Percentiles rank a stretch among this genome's conserved stretches.
Evolutionary conservation across 2,888 invertebrate species (phyloP).

Genomic region (Gymnocheta viridis): DNA sequence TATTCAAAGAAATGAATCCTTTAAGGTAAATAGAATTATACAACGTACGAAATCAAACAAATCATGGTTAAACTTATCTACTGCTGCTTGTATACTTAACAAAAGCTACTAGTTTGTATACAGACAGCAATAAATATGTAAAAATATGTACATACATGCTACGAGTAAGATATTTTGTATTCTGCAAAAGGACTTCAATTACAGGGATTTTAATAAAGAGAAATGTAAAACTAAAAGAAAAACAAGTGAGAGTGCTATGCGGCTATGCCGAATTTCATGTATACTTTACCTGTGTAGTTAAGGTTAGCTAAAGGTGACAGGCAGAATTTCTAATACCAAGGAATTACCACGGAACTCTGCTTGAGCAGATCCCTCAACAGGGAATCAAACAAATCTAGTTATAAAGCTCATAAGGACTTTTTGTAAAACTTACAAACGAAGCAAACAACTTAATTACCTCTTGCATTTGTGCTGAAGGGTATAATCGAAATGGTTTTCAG

Average conservation of each 20-base stretch:
- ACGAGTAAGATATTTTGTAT: background rate
- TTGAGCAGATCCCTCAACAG: too few relatives aligned
- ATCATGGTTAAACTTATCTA: background rate
- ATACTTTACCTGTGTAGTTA: too few relatives aligned
- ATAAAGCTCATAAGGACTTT: too few relatives aligned
- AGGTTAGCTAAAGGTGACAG: too few relatives aligned
- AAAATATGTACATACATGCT: background rate
- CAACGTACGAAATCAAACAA: background rate
- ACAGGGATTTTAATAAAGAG: background rate
- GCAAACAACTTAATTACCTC: background rate
- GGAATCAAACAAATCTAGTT: too few relatives aligned
- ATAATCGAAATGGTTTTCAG: background rate
- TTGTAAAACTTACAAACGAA: background rate
- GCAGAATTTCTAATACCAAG: too few relatives aligned
- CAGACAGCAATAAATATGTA: background rate
- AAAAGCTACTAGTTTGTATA: background rate
- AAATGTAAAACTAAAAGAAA: background rate
- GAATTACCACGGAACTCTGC: too few relatives aligned
- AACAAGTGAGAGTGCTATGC: background rate
- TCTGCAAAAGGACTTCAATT: background rate
- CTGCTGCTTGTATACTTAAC: background rate
- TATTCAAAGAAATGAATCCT: slow-evolving; percentile 34
- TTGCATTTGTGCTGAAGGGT: background rate
- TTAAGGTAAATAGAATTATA: slow-evolving; percentile 29
- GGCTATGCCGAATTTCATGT: background rate